These are phyloP conservation scores for Larimichthys polyactis DNA, from an alignment of 2,113 vertebrate genomes.

Conservation along the genomic window DNA sequence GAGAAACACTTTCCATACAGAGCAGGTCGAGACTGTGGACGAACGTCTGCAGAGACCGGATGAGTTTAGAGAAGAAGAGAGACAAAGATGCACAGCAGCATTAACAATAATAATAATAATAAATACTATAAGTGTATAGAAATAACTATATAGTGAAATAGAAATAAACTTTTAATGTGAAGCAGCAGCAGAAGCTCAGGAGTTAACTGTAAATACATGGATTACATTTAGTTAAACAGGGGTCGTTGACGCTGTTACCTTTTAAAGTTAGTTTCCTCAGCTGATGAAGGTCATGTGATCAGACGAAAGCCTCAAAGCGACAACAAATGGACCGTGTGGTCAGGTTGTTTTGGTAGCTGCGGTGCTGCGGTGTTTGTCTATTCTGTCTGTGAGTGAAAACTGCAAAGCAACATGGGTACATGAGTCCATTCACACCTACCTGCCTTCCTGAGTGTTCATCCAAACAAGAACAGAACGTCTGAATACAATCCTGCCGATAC, in stretches of 20 bases:
- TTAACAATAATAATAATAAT: too few relatives aligned
- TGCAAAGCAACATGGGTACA: conserved; percentile 21
- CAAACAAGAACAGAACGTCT: not conserved
- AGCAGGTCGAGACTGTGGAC: too few relatives aligned
- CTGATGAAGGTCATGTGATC: not conserved
- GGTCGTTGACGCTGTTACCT: not conserved
- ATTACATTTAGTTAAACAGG: not conserved
- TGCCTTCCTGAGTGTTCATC: conserved; percentile 24
- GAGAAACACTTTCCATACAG: too few relatives aligned
- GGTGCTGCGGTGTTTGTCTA: conserved; percentile 1
- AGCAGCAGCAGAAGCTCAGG: not conserved
- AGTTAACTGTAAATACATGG: not conserved
- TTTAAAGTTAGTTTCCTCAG: not conserved
- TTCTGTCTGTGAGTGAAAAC: conserved; percentile 20
- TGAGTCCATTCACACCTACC: conserved; percentile 30
- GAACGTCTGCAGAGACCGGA: too few relatives aligned
- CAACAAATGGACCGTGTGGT: too few relatives aligned
- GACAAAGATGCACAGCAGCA: too few relatives aligned
- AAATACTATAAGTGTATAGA: too few relatives aligned
- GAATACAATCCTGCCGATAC: conserved; percentile 47
- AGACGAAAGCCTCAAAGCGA: not conserved
- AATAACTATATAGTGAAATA: too few relatives aligned
- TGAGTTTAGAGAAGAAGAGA: too few relatives aligned
- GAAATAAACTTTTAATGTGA: not conserved
- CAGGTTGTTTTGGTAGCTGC: conserved; percentile 1